Percentiles rank a stretch among this genome's conserved stretches.
phyloP scores from a whole-genome alignment of 2,888 invertebrate genomes.

The Eulithis prunata region DNA sequence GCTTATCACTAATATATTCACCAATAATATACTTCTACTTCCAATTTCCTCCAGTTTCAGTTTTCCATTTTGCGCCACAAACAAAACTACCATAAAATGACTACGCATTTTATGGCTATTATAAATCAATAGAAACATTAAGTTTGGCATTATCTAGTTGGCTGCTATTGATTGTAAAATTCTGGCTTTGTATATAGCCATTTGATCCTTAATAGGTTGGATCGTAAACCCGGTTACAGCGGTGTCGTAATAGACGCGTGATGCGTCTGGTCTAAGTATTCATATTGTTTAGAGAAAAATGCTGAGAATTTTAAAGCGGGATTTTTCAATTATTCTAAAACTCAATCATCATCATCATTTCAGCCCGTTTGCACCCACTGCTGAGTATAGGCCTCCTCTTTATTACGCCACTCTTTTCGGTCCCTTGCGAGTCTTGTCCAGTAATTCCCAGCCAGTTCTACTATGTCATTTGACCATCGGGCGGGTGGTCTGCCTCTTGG shows the following conservation, averaged over 20 bases:
- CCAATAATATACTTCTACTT: slow-evolving; percentile 2
- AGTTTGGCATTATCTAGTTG: slow-evolving; percentile 46
- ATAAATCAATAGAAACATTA: slow-evolving; percentile 45
- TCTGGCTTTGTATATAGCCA: slow-evolving; percentile 48
- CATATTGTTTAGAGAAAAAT: not conserved
- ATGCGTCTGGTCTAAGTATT: slow-evolving; percentile 36
- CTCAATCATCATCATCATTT: too few species aligned
- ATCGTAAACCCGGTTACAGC: slow-evolving; percentile 60
- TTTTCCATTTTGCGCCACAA: slow-evolving; percentile 37
- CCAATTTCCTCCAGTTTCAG: slow-evolving; percentile 10
- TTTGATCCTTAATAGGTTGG: slow-evolving; percentile 56
- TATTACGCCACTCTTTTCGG: too few species aligned
- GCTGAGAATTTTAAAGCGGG: too few species aligned
- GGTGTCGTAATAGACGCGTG: slow-evolving; percentile 54
- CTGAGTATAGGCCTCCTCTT: too few species aligned
- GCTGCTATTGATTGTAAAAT: slow-evolving; percentile 48
- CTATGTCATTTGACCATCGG: too few species aligned
- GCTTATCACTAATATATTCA: not conserved
- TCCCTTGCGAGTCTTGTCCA: too few species aligned
- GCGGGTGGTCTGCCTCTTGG: too few species aligned
- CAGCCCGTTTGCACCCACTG: too few species aligned
- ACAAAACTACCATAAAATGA: slow-evolving; percentile 40
- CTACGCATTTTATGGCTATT: slow-evolving; percentile 37
- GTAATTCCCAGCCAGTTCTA: too few species aligned
- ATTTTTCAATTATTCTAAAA: too few species aligned